Percentiles rank a stretch among this genome's conserved stretches.
Evolutionary conservation across 2,797 vertebrate species (phyloP).

Genomic region (Melanotaenia boesemani): DNA sequence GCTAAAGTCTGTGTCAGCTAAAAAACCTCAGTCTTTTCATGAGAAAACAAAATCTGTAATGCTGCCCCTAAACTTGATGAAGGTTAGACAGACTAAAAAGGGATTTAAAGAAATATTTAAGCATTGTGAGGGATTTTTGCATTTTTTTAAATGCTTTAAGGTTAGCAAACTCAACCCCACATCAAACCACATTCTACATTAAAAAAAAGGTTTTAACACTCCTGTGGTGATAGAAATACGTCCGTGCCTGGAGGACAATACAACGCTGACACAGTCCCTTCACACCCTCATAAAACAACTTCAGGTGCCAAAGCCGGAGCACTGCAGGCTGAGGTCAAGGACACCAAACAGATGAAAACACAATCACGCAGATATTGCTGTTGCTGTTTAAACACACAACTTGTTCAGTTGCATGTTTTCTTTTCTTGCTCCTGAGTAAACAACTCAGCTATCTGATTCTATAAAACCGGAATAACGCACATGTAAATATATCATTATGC

Average conservation of each 20-base stretch:
- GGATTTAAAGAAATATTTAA: constrained; percentile 15
- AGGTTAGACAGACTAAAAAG: neutral
- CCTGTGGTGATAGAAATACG: constrained; percentile 44
- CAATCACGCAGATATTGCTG: constrained; percentile 8
- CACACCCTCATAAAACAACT: constrained; percentile 54
- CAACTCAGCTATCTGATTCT: constrained; percentile 49
- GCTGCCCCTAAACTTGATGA: neutral
- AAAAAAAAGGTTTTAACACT: constrained; percentile 42
- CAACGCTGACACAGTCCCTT: constrained; percentile 41
- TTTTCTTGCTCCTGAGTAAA: constrained; percentile 57
- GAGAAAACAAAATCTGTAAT: neutral
- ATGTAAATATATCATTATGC: constrained; percentile 13
- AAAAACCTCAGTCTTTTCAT: constrained; percentile 6
- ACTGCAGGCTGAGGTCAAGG: constrained; percentile 58
- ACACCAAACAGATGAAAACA: constrained; percentile 35
- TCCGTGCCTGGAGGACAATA: constrained; percentile 51
- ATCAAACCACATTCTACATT: constrained; percentile 28
- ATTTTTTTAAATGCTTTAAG: constrained; percentile 16
- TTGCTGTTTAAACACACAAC: constrained; percentile 55
- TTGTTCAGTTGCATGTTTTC: constrained; percentile 36
- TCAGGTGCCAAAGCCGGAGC: constrained; percentile 37
- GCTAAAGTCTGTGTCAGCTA: constrained; percentile 14
- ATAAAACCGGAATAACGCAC: constrained; percentile 26
- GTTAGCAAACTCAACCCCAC: constrained; percentile 27
- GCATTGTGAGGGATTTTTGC: constrained; percentile 11